Evolutionary conservation across 1,140 invertebrate genomes (phyloP).

Genomic region (Brevipalpus yothersi): DNA sequence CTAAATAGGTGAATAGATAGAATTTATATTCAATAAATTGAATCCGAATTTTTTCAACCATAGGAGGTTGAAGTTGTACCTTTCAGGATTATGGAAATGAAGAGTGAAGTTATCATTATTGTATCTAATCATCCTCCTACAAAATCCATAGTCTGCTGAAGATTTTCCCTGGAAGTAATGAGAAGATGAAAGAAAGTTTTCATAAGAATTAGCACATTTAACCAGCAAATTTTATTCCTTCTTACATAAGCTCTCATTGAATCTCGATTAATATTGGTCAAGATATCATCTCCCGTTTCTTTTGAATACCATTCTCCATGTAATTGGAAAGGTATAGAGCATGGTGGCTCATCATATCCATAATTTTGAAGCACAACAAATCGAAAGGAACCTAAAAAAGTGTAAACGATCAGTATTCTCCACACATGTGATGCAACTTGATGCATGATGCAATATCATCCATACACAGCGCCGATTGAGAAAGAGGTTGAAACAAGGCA

Average conservation of each 20-base stretch:
- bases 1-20: conserved; percentile 14
- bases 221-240: no score
- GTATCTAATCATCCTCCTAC: conserved; percentile 28
- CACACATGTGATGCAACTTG: no score
- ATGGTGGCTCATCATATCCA: not conserved
- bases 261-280: conserved; percentile 37
- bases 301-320: conserved; percentile 68
- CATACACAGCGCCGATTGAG: no score
- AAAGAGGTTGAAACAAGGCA: no score
- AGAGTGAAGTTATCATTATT: conserved; percentile 61
- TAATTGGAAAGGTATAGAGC: not conserved
- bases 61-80: conserved; percentile 6
- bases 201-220: no score
- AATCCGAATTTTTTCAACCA: not conserved
- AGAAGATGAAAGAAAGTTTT: no score
- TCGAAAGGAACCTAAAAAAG: no score
- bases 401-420: no score
- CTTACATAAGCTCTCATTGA: no score
- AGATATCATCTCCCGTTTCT: conserved; percentile 56
- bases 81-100: not conserved
- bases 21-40: not conserved
- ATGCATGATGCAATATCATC: no score
- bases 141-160: not conserved
- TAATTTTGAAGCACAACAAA: not conserved
- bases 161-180: not conserved